phyloP scores from a whole-genome alignment of 2,797 vertebrate species.

The Acropternis orthonyx region DNA sequence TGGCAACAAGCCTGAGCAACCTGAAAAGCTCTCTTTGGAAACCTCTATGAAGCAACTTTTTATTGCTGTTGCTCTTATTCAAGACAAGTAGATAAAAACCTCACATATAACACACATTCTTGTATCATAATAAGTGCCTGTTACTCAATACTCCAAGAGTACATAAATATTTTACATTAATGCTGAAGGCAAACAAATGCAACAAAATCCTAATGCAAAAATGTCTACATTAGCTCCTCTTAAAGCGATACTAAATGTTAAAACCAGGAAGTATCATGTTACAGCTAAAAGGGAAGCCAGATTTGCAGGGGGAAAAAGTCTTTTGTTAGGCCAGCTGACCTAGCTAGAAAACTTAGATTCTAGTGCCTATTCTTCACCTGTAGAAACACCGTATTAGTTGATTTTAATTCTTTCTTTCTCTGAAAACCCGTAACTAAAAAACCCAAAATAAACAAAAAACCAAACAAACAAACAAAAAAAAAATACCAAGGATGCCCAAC shows the following conservation, averaged over 20 bases:
- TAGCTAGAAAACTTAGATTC: not conserved
- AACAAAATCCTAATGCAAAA: not conserved
- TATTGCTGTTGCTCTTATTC: not conserved
- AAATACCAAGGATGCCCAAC: not conserved
- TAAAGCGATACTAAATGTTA: not conserved
- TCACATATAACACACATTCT: not conserved
- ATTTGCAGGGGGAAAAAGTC: not conserved
- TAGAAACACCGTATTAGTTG: not conserved
- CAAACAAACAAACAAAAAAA: not conserved
- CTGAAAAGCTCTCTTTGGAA: not conserved
- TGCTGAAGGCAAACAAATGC: not conserved
- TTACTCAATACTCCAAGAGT: not conserved
- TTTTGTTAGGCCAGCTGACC: not conserved
- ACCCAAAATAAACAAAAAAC: not conserved
- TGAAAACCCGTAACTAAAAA: not conserved
- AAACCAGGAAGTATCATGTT: rapidly evolving
- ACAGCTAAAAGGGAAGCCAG: not conserved
- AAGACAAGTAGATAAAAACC: not conserved
- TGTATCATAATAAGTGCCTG: not conserved
- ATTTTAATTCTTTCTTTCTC: not conserved
- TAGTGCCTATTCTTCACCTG: not conserved
- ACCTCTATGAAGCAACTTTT: not conserved
- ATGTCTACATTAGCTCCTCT: not conserved
- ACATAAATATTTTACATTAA: not conserved
- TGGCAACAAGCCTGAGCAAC: not conserved